phyloP scores from a whole-genome alignment of 2,797 vertebrate species.

The Mallotus villosus region DNA sequence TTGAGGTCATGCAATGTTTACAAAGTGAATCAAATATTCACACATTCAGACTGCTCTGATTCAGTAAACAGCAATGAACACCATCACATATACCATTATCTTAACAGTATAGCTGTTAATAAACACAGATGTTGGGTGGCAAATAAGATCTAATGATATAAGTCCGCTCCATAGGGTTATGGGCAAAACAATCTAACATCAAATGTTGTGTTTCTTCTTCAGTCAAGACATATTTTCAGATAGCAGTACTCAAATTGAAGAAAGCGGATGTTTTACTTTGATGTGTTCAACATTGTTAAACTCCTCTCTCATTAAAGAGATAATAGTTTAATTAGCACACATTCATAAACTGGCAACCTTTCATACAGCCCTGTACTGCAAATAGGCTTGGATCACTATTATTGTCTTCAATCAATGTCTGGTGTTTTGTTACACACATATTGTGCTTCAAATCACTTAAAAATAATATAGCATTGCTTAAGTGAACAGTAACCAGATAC shows the following conservation, averaged over 20 bases:
- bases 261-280: conserved; percentile 69
- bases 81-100: conserved; percentile 1
- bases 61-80: background rate
- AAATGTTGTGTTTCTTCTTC: conserved; percentile 42
- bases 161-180: background rate
- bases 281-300: conserved; percentile 67
- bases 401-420: too few relatives aligned
- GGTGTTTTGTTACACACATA: background rate
- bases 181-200: conserved; percentile 45
- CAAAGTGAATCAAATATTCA: conserved; percentile 17
- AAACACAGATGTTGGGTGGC: background rate
- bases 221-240: conserved; percentile 57
- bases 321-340: background rate
- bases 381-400: too few relatives aligned
- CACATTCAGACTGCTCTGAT: background rate
- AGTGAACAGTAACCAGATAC: background rate
- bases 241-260: conserved; percentile 68
- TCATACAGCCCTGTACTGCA: too few relatives aligned
- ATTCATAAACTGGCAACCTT: background rate
- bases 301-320: conserved; percentile 69
- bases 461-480: background rate
- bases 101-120: background rate
- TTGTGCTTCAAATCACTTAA: background rate
- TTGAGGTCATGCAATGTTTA: background rate
- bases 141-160: background rate